Evolutionary conservation across 2,113 vertebrate species (phyloP).

Genomic region (Lampris incognitus): DNA sequence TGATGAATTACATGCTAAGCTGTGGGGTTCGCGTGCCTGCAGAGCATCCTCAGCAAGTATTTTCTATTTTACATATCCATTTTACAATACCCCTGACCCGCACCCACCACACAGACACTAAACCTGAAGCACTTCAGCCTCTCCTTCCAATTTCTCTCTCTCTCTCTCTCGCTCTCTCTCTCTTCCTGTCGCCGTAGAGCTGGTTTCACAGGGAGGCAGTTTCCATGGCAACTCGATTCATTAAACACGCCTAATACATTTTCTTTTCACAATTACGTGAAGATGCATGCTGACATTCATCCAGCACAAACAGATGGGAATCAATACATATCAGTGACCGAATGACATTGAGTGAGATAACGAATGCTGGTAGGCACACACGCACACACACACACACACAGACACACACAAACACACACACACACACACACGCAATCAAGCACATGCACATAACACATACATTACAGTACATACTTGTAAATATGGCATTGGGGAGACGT

Average conservation of each 20-base stretch:
- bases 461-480: no score
- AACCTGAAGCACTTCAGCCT: conserved; percentile 44
- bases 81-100: conserved; percentile 20
- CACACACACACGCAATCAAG: conserved; percentile 14
- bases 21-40: not conserved
- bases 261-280: conserved; percentile 57
- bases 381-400: conserved; percentile 14
- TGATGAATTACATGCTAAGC: conserved; percentile 24
- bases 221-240: conserved; percentile 82
- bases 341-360: not conserved
- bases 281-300: conserved; percentile 54
- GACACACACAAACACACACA: not conserved
- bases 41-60: conserved; percentile 5
- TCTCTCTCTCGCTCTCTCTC: conserved; percentile 13
- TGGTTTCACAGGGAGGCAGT: conserved; percentile 76
- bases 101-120: conserved; percentile 1
- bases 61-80: conserved; percentile 23
- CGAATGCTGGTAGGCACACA: not conserved
- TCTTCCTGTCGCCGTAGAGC: conserved; percentile 54
- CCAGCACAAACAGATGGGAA: conserved; percentile 30
- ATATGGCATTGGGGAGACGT: no score
- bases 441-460: not conserved
- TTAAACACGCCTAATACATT: conserved; percentile 80
- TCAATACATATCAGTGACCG: conserved; percentile 36
- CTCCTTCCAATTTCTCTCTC: conserved; percentile 52